Conservation (phyloP, 2,888 invertebrate species). For the Nemotelus pantherinus region DNA sequence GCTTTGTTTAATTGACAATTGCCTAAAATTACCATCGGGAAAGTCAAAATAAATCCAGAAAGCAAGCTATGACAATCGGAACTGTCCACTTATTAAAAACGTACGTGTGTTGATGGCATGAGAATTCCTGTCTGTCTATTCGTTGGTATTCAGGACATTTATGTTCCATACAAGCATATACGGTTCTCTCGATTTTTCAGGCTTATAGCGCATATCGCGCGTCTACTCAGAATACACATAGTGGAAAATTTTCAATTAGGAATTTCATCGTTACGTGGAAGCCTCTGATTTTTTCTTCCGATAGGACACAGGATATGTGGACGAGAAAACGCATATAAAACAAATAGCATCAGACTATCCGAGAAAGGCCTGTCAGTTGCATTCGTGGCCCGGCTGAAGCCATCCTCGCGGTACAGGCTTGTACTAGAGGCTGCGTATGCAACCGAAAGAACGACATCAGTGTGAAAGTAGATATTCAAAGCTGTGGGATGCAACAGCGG, state of each 20-base stretch:
- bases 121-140: constrained; percentile 29
- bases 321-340: constrained; percentile 45
- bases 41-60: constrained; percentile 20
- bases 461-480: not conserved
- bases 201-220: not conserved
- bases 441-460: constrained; percentile 27
- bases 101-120: constrained; percentile 26
- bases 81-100: constrained; percentile 31
- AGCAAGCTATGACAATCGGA: constrained; percentile 3
- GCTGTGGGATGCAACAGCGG: not conserved
- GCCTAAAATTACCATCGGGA: constrained; percentile 1
- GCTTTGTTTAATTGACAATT: constrained; percentile 24
- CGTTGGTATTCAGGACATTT: constrained; percentile 12
- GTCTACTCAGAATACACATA: constrained; percentile 12
- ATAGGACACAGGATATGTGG: constrained; percentile 41
- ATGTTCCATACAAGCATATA: not conserved
- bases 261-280: constrained; percentile 43
- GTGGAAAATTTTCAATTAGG: constrained; percentile 47
- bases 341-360: constrained; percentile 41
- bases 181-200: constrained; percentile 12
- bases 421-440: constrained; percentile 40
- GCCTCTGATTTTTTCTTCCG: constrained; percentile 43
- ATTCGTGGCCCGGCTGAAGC: constrained; percentile 30
- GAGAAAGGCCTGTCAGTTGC: constrained; percentile 45
- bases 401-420: constrained; percentile 29